A percentile compares a stretch with the other conserved stretches of the same genome.
Conservation (phyloP, 2,113 vertebrate genomes). For the Dunckerocampus dactyliophorus region DNA sequence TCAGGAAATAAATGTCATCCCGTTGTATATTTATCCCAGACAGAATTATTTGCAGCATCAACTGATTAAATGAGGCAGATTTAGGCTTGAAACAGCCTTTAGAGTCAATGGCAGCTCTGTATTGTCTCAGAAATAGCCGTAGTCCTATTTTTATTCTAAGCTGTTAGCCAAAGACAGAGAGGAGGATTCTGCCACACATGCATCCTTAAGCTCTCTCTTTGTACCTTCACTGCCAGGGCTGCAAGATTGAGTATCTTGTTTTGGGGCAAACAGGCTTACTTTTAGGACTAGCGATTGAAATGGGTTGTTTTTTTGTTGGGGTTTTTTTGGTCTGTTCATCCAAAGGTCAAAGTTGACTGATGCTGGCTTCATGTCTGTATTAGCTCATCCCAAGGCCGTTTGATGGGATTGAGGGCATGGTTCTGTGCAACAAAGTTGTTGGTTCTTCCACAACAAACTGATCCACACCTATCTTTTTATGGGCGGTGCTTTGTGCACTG, state of each 20-base stretch:
- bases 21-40: background rate
- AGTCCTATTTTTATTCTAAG: background rate
- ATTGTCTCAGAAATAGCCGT: background rate
- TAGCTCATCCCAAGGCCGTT: too few species aligned
- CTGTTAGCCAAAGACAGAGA: background rate
- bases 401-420: too few species aligned
- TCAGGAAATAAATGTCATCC: background rate
- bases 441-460: too few species aligned
- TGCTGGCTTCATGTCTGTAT: too few species aligned
- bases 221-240: background rate
- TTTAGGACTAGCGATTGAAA: background rate
- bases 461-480: too few species aligned
- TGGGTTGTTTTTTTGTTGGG: too few species aligned
- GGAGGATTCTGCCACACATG: constrained; percentile 7
- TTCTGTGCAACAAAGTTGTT: too few species aligned
- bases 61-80: constrained; percentile 11
- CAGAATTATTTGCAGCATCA: background rate
- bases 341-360: too few species aligned
- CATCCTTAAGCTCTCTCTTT: background rate
- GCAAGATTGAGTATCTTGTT: background rate
- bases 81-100: constrained; percentile 15
- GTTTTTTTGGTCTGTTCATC: too few species aligned
- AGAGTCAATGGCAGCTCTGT: constrained; percentile 15
- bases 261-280: background rate
- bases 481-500: too few species aligned